These are phyloP conservation scores for Toxotes jaculatrix DNA, from an alignment of 2,113 vertebrate genomes.

Conservation along the genomic window DNA sequence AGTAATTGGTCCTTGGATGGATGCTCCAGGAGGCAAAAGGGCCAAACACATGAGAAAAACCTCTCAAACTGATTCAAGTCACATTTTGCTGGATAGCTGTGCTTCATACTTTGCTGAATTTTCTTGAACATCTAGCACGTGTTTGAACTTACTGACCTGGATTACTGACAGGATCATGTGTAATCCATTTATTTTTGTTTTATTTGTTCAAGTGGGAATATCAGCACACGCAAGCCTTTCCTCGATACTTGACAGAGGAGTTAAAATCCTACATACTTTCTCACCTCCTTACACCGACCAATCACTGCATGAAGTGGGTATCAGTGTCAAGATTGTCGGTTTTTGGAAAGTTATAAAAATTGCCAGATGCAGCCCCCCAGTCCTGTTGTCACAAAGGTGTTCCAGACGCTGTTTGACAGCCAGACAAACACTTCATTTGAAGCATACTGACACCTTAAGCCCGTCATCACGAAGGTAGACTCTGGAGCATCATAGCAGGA, in stretches of 20 bases:
- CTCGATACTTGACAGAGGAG: background rate
- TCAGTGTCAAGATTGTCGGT: background rate
- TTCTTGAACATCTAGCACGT: background rate
- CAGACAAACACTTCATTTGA: slow-evolving; percentile 18
- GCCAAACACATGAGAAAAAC: background rate
- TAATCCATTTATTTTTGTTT: background rate
- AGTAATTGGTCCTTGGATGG: background rate
- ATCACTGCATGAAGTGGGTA: background rate
- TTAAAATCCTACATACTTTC: background rate
- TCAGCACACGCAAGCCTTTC: background rate
- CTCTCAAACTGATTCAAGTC: no score
- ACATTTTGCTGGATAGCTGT: background rate
- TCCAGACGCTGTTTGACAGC: slow-evolving; percentile 20
- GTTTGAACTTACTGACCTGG: background rate
- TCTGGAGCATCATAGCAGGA: slow-evolving; percentile 20
- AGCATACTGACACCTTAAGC: slow-evolving; percentile 7
- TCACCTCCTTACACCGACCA: background rate
- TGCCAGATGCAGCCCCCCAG: background rate
- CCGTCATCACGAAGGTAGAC: slow-evolving; percentile 17
- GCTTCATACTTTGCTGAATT: background rate
- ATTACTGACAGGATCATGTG: background rate
- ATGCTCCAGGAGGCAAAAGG: background rate
- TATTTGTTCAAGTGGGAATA: background rate
- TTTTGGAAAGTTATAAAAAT: slow-evolving; percentile 1
- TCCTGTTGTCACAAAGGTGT: background rate